Conservation (phyloP, 1,140 invertebrate genomes). For the Nasonia vitripennis region DNA sequence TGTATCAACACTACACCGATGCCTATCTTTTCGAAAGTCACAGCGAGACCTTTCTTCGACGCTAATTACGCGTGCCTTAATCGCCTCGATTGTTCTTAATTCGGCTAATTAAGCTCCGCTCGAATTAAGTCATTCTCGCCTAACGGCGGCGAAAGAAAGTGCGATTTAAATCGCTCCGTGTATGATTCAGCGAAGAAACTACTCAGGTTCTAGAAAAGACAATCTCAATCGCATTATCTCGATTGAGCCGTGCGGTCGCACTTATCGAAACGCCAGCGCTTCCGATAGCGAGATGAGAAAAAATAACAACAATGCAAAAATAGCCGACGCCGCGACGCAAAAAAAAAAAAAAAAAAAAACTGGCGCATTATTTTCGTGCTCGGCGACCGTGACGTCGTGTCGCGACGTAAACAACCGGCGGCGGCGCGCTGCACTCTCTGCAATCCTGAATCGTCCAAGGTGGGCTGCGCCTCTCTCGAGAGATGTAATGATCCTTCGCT, state of each 20-base stretch:
- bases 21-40: not conserved
- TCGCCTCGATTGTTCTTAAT: not conserved
- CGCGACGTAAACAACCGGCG: constrained; percentile 18
- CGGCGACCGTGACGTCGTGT: not conserved
- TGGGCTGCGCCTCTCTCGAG: not conserved
- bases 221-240: not conserved
- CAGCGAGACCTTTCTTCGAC: not conserved
- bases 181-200: too few species aligned
- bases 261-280: not conserved
- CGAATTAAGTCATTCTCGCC: not conserved
- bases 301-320: not conserved
- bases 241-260: not conserved
- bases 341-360: not conserved
- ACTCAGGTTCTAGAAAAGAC: too few species aligned
- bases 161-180: too few species aligned
- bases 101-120: not conserved
- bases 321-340: not conserved
- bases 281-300: not conserved
- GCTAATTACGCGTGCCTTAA: not conserved
- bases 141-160: too few species aligned
- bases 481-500: not conserved
- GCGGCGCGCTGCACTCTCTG: not conserved
- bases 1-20: too few species aligned
- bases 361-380: not conserved
- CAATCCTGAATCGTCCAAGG: not conserved